Percentiles rank a stretch among this genome's conserved stretches.
These are phyloP conservation scores for Bruchidius siliquastri DNA, from an alignment of 2,888 invertebrate species.

Conservation along the genomic window DNA sequence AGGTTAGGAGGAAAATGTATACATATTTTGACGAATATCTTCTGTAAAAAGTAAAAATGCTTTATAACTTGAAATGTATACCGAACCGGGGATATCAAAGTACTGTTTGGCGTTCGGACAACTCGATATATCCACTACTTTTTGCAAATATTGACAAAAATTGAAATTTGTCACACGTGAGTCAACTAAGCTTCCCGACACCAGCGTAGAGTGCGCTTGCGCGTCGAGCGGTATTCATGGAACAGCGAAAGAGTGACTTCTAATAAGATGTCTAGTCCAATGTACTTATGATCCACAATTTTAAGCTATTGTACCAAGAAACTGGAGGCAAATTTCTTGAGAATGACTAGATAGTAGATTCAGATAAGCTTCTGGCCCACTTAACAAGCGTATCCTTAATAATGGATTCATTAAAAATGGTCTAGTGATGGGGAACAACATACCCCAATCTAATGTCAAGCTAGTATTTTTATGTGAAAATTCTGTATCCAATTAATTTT, in stretches of 20 bases:
- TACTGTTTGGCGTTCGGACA: neutral
- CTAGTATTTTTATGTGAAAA: too few relatives aligned
- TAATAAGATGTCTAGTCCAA: too few relatives aligned
- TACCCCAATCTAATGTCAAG: too few relatives aligned
- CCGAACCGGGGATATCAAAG: neutral
- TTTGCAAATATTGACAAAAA: neutral
- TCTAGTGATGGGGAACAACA: too few relatives aligned
- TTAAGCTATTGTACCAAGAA: too few relatives aligned
- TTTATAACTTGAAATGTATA: neutral
- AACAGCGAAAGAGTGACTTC: neutral
- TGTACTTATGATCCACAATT: too few relatives aligned
- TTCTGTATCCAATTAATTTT: too few relatives aligned
- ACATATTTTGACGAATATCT: slow-evolving; percentile 23
- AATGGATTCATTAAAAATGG: too few relatives aligned
- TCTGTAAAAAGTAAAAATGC: slow-evolving; percentile 7
- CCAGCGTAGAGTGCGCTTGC: neutral
- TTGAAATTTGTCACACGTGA: neutral
- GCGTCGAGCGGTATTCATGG: neutral
- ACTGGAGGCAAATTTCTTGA: too few relatives aligned
- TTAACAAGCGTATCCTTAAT: too few relatives aligned
- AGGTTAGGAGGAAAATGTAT: slow-evolving; percentile 26
- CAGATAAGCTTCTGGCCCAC: too few relatives aligned
- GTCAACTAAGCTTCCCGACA: slow-evolving; percentile 1
- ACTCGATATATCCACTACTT: neutral
- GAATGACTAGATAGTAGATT: too few relatives aligned